phyloP scores from a whole-genome alignment of 2,888 invertebrate genomes.

The Eupithecia abbreviata region DNA sequence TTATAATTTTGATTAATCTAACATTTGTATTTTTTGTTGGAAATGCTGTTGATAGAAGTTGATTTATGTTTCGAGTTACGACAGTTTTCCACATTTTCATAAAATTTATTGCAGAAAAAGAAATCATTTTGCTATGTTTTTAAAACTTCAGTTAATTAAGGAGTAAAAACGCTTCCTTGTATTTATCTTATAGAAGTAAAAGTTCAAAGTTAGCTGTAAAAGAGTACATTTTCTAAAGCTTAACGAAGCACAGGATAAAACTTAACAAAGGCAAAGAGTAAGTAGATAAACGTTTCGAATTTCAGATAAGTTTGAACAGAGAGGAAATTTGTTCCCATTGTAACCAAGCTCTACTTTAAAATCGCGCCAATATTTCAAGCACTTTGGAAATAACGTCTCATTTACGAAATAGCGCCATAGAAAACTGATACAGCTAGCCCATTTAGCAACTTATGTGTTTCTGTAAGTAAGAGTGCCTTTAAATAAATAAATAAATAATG shows the following conservation, averaged over 20 bases:
- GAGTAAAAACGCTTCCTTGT: background rate
- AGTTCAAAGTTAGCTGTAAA: background rate
- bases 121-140: background rate
- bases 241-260: background rate
- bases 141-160: background rate
- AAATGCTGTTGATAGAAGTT: constrained; percentile 15
- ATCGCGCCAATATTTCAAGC: constrained; percentile 24
- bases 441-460: background rate
- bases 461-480: too few species aligned
- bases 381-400: constrained; percentile 23
- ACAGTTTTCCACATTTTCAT: background rate
- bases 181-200: background rate
- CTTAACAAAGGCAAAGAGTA: background rate
- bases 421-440: background rate
- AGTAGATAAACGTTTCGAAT: background rate
- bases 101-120: background rate
- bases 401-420: constrained; percentile 15
- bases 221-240: background rate
- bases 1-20: constrained; percentile 32
- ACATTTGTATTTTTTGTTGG: constrained; percentile 20
- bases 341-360: constrained; percentile 15
- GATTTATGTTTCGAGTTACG: constrained; percentile 15
- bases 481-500: too few species aligned
- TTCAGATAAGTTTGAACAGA: constrained; percentile 2
- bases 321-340: constrained; percentile 14